A percentile compares a stretch with the other conserved stretches of the same genome.
Evolutionary conservation across 2,797 vertebrate species (phyloP).

Genomic region (Iguana delicatissima): DNA sequence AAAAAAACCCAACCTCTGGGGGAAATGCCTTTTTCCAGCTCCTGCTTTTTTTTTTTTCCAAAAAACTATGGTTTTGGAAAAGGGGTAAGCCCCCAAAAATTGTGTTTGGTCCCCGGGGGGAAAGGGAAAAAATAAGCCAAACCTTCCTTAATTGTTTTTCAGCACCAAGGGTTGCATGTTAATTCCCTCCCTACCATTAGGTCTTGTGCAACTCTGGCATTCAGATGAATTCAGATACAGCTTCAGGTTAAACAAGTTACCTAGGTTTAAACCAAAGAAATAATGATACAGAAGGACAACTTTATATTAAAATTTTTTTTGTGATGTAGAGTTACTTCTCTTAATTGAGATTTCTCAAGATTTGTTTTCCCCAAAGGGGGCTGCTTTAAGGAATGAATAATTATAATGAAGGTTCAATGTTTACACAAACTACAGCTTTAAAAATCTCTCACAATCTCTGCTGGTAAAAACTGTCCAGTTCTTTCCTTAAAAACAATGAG

Average conservation of each 20-base stretch:
- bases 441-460: slow-evolving; percentile 49
- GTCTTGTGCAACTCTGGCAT: neutral
- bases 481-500: slow-evolving; percentile 74
- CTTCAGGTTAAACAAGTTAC: neutral
- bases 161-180: neutral
- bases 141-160: neutral
- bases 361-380: slow-evolving; percentile 44
- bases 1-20: no score
- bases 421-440: slow-evolving; percentile 61
- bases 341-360: slow-evolving; percentile 26
- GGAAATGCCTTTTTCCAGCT: no score
- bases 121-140: neutral
- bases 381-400: slow-evolving; percentile 38
- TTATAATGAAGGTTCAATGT: slow-evolving; percentile 32
- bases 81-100: no score
- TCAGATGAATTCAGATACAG: neutral
- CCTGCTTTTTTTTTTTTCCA: no score
- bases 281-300: neutral
- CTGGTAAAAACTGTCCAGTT: slow-evolving; percentile 71
- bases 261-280: neutral
- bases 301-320: neutral
- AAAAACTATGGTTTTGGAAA: no score
- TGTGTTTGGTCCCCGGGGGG: no score
- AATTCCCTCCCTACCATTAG: no score
- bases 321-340: slow-evolving; percentile 3